phyloP scores from a whole-genome alignment of 1,140 invertebrate genomes.

The Drosophila kanapiae region DNA sequence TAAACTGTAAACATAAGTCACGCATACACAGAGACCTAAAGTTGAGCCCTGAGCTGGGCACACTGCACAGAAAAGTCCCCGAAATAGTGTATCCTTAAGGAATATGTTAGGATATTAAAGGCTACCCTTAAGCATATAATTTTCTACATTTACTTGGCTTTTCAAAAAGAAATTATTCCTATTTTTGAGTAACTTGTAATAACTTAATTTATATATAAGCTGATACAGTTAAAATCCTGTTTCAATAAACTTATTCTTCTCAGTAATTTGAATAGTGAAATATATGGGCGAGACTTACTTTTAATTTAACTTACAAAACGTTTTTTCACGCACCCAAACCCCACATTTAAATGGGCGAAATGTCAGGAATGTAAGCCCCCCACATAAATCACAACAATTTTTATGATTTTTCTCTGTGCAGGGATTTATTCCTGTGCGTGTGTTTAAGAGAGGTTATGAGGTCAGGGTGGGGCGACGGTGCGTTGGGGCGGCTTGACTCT shows the following conservation, averaged over 20 bases:
- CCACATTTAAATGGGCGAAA: not conserved
- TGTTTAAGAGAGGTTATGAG: constrained; percentile 1
- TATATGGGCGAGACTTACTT: not conserved
- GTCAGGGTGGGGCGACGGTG: not conserved
- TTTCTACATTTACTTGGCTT: no score
- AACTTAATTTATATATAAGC: no score
- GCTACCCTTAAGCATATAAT: not conserved
- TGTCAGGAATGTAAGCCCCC: constrained; percentile 2
- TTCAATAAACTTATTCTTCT: not conserved
- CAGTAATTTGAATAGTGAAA: not conserved
- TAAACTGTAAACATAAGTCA: constrained; percentile 83
- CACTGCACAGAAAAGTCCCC: not conserved
- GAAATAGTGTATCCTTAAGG: no score
- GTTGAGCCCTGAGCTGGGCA: constrained; percentile 60
- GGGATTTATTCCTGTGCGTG: constrained; percentile 4
- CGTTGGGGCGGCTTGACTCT: not conserved
- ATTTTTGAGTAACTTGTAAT: no score
- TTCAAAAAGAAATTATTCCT: no score
- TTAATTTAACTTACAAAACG: not conserved
- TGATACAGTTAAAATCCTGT: no score
- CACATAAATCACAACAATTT: constrained; percentile 9
- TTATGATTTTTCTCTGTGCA: constrained; percentile 5
- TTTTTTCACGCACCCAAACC: not conserved
- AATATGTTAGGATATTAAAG: not conserved
- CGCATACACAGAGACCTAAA: constrained; percentile 65